phyloP scores from a whole-genome alignment of 2,113 vertebrate species.

The Antennarius striatus region DNA sequence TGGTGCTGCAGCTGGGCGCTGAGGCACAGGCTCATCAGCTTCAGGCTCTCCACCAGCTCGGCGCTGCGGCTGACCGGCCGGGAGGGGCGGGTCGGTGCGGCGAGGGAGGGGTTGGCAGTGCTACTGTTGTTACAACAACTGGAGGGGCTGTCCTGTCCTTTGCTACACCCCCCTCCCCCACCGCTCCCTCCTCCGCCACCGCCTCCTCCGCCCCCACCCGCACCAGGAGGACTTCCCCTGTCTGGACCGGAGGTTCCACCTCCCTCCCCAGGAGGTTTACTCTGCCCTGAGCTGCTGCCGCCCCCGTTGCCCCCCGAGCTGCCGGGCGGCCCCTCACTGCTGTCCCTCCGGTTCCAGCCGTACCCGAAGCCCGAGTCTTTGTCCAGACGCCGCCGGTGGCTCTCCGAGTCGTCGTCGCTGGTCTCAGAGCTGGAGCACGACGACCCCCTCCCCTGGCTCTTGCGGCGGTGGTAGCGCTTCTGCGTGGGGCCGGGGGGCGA shows the following conservation, averaged over 20 bases:
- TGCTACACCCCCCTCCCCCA: slow-evolving; percentile 75
- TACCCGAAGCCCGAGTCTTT: slow-evolving; percentile 90
- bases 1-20: slow-evolving; percentile 86
- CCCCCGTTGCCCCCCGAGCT: slow-evolving; percentile 85
- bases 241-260: slow-evolving; percentile 81
- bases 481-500: slow-evolving; percentile 89
- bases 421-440: slow-evolving; percentile 98
- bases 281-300: slow-evolving; percentile 79
- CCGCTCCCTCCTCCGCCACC: slow-evolving; percentile 76
- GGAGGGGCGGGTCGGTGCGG: slow-evolving; percentile 71
- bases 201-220: slow-evolving; percentile 80
- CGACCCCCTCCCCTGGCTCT: slow-evolving; percentile 94
- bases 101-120: slow-evolving; percentile 73
- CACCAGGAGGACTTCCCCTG: slow-evolving; percentile 79
- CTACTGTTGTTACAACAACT: slow-evolving; percentile 78
- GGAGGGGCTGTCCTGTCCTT: slow-evolving; percentile 83
- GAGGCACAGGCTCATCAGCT: slow-evolving; percentile 92
- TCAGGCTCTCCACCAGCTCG: slow-evolving; percentile 92
- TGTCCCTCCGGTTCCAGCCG: slow-evolving; percentile 91
- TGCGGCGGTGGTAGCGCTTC: slow-evolving; percentile 91
- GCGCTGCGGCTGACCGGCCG: slow-evolving; percentile 78
- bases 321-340: slow-evolving; percentile 92
- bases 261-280: slow-evolving; percentile 80
- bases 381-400: slow-evolving; percentile 88
- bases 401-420: slow-evolving; percentile 95